Base-by-base conservation (phyloP, 1,140 invertebrate genomes). In the Lepidostoma basale region DNA sequence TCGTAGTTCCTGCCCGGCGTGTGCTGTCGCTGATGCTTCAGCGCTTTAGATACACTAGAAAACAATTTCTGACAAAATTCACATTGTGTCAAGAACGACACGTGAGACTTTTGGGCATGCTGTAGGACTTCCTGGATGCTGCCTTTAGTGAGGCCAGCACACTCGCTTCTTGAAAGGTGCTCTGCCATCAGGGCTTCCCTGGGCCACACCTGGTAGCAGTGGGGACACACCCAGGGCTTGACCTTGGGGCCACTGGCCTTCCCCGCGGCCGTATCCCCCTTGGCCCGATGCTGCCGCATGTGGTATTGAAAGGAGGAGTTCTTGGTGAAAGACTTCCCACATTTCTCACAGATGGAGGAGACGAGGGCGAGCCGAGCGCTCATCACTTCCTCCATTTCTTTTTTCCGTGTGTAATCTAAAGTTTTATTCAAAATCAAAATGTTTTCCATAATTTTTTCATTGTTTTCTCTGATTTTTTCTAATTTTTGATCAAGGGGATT, bases 1-100 rank as follows among this genome's bases (percentile, higher is more conserved):
- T 81, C 77, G 66, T 80, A 81, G 67, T 82, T 81, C 54, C 74
- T 78, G 9, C 65, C 39, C 16, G 69, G 77, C 12, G 72, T 74
- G 64, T 83, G 81, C 14, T 65, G 69, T 62, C 77, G 80, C 10
- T 71, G 73, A 72, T 83, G 81, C 58, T 76, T 75, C 16, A 81
- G 44, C 16, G 82, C 47, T 75, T 77, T 76, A 9, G 79, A 78
- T 47, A 82, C 80, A 67, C 77, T 78, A 26, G 80, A 79, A 66
- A 77, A 83, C 5, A 80, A 77, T 74, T 80, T 81, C 64, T 82
- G 78, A 62, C 81, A 83, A 70, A 80, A 81, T 69, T 82, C 78
- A 62, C 80, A 82, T 73, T 80, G 77, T 16, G 79, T 44, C n/a
- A 80, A 49, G 54, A 74, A 76, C 20, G 40, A 9, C 14, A 63